These are phyloP conservation scores for Rhinoraja longicauda DNA, from an alignment of 2,797 vertebrate species.

Conservation along the genomic window DNA sequence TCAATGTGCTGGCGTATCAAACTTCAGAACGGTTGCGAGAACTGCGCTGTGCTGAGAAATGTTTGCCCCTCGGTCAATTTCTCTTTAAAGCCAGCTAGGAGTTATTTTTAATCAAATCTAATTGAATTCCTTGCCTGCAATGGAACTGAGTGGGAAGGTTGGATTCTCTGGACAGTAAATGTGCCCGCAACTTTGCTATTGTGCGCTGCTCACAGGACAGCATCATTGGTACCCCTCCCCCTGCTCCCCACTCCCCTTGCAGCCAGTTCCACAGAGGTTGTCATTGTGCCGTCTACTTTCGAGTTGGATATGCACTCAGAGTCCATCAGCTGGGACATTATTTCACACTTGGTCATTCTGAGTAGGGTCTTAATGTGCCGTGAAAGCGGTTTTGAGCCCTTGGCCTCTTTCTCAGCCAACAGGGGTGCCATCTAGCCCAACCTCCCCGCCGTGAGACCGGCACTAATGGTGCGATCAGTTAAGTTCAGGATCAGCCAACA, in stretches of 20 bases:
- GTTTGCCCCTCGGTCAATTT: not conserved
- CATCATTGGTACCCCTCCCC: not conserved
- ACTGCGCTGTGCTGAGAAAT: not conserved
- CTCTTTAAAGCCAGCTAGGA: not conserved
- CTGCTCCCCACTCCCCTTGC: not conserved
- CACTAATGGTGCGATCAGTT: slow-evolving; percentile 25
- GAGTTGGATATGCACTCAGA: not conserved
- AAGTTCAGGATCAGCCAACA: slow-evolving; percentile 40
- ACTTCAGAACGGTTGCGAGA: not conserved
- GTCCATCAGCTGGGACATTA: slow-evolving; percentile 38
- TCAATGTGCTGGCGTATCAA: not conserved
- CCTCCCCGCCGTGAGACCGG: slow-evolving; percentile 48
- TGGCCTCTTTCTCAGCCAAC: slow-evolving; percentile 44
- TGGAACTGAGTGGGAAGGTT: slow-evolving; percentile 15
- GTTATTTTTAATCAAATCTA: slow-evolving; percentile 4
- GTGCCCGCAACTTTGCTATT: not conserved
- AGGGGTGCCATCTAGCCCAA: slow-evolving; percentile 44
- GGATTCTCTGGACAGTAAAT: slow-evolving; percentile 1
- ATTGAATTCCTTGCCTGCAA: not conserved
- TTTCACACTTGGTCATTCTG: slow-evolving; percentile 38
- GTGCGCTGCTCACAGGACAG: not conserved
- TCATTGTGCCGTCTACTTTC: slow-evolving; percentile 24
- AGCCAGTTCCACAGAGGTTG: slow-evolving; percentile 1
- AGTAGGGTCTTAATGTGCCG: slow-evolving; percentile 48
- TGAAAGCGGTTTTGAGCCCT: slow-evolving; percentile 47